These are phyloP conservation scores for Gila robusta DNA, from an alignment of 2,797 vertebrate species.

Conservation along the genomic window DNA sequence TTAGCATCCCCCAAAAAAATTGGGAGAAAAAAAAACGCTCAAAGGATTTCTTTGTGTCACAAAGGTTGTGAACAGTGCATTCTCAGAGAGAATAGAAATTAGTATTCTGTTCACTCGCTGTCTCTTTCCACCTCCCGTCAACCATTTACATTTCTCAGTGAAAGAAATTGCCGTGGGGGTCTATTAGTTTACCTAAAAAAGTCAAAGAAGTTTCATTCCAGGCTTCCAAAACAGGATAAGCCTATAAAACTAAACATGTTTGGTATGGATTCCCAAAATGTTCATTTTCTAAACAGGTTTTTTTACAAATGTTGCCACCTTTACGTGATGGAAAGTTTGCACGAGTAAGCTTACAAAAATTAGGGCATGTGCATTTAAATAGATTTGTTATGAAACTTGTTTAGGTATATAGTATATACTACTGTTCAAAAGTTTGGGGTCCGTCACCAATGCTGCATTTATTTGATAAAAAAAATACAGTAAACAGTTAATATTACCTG, in stretches of 20 bases:
- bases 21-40: neutral
- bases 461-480: neutral
- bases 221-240: neutral
- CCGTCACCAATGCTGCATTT: neutral
- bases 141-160: slow-evolving; percentile 45
- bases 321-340: neutral
- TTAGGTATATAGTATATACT: neutral
- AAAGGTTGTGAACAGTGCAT: slow-evolving; percentile 45
- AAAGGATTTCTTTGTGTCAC: slow-evolving; percentile 41
- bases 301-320: neutral
- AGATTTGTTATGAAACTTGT: neutral
- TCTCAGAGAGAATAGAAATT: slow-evolving; percentile 48
- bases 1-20: neutral
- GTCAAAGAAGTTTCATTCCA: neutral
- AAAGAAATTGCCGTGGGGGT: slow-evolving; percentile 30
- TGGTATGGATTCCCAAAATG: neutral
- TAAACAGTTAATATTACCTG: neutral
- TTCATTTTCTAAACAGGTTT: neutral
- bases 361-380: neutral
- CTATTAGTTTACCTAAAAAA: slow-evolving; percentile 3
- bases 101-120: slow-evolving; percentile 33
- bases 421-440: neutral
- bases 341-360: neutral
- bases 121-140: slow-evolving; percentile 44
- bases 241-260: neutral